Base-by-base conservation (phyloP, 1,140 invertebrate genomes). In the Caenorhabditis briggsae region DNA sequence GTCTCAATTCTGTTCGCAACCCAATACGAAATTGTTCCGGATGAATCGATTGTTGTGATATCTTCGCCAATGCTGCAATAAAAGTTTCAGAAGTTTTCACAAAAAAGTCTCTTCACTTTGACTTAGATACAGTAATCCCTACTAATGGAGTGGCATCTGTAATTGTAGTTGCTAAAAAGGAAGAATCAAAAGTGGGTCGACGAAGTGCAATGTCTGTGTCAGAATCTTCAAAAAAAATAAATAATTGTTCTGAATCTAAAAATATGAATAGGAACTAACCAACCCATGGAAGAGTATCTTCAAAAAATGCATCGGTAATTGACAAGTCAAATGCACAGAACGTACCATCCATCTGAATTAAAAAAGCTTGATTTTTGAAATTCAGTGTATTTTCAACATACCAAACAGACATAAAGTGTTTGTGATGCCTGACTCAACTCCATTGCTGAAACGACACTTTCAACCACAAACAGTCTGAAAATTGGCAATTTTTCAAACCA, bases 21-120 rank as follows among this genome's bases (percentile, higher is more conserved):
- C 65, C 65, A 74, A 74, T 74, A 74, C 7, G 65, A 74, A n/a
- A 74, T 74, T 74, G 65, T 74, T 74, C 65, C 65, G n/a, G 41
- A 43, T n/a, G 65, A n/a, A 25, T 74, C 65, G 23, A 74, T 74
- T 43, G 65, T 74, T 46, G 65, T 74, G 11, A 74, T 74, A 20
- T 74, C 65, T 46, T 74, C 65, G 14, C 65, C 65, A 18, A 20
- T n/a, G 12, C 65, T 74, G 43, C 5, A 58, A 58, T 20, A n/a
- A 53, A 9, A 20, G 56, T n/a, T n/a, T 5, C 16, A 5, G 5
- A 6, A 9, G 16, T n/a, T n/a, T 58, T 58, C n/a, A 20, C 2
- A 58, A 20, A 9, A 8, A 58, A n/a, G 3, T 58, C 8, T 58
- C 5, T 8, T n/a, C n/a, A 65, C 61, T 33, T 74, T 74, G 65